phyloP scores from a whole-genome alignment of 37 sponge, comb jelly and placozoan species.

The Halichondria panicea region DNA sequence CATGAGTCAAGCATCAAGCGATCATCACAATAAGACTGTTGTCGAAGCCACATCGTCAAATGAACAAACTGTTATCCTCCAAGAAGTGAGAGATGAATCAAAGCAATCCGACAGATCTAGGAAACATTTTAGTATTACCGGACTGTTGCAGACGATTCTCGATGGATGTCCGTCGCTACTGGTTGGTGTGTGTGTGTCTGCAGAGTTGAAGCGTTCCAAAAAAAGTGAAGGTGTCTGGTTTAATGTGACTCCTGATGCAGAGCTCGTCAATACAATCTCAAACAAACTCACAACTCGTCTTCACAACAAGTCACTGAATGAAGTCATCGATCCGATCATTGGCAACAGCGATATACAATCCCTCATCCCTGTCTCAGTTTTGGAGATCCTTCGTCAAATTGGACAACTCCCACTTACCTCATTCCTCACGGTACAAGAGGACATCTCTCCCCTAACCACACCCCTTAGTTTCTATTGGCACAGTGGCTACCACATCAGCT shows the following conservation, averaged over 20 bases:
- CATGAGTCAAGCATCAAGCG: not conserved
- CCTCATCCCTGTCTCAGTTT: not conserved
- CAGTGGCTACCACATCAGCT: constrained; percentile 24
- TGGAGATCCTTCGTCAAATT: not conserved
- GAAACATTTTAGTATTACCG: constrained; percentile 37
- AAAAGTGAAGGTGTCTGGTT: too few species aligned
- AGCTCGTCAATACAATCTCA: too few species aligned
- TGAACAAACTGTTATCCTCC: not conserved
- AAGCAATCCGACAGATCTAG: not conserved
- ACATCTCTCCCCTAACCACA: constrained; percentile 30
- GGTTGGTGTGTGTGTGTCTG: constrained; percentile 12
- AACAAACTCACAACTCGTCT: too few species aligned
- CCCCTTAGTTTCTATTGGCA: constrained; percentile 74
- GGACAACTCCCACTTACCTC: constrained; percentile 14
- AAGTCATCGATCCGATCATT: too few species aligned
- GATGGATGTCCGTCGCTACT: constrained; percentile 29
- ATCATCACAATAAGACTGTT: not conserved
- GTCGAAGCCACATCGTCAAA: not conserved
- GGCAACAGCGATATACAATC: too few species aligned
- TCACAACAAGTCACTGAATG: too few species aligned
- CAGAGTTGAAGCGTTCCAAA: too few species aligned
- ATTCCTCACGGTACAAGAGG: constrained; percentile 38
- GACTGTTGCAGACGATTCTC: constrained; percentile 34
- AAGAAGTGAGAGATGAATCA: not conserved
- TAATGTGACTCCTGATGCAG: too few species aligned